These are phyloP conservation scores for Vultur gryphus DNA, from an alignment of 2,797 vertebrate species.

Conservation along the genomic window DNA sequence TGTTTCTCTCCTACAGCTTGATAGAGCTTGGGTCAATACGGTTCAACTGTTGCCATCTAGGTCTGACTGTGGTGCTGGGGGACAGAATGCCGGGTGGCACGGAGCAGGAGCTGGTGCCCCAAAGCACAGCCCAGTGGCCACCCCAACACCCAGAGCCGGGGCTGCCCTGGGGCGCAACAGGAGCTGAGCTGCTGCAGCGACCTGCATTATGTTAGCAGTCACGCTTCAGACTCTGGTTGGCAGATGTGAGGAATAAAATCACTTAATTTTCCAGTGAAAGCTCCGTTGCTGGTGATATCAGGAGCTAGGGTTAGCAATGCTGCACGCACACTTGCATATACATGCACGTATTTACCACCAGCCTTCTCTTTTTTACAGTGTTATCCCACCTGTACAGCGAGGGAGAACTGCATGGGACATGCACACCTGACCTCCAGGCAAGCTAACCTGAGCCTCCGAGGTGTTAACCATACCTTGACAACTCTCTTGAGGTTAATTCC, in stretches of 20 bases:
- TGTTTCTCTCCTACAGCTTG: background rate
- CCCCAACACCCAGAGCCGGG: background rate
- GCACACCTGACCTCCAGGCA: background rate
- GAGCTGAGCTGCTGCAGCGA: background rate
- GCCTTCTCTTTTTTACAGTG: background rate
- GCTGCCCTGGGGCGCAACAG: fast-evolving
- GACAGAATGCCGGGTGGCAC: background rate
- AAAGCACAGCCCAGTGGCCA: background rate
- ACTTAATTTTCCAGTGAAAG: background rate
- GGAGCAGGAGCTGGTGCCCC: background rate
- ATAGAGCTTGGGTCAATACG: background rate
- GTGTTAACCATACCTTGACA: background rate
- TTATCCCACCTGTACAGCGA: background rate
- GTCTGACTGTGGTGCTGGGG: background rate
- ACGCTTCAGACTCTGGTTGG: background rate
- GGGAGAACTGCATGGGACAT: background rate
- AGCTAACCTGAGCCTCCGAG: background rate
- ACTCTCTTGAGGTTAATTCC: background rate
- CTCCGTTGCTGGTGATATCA: background rate
- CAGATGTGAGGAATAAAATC: background rate
- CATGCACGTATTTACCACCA: background rate
- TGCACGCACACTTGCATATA: background rate
- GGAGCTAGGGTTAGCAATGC: background rate
- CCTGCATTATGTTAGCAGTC: background rate
- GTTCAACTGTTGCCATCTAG: background rate